Evolutionary conservation across 2,797 vertebrate genomes (phyloP), one percentile per base, ranked within the genome.

Genomic region (Molossus alvarezi): DNA sequence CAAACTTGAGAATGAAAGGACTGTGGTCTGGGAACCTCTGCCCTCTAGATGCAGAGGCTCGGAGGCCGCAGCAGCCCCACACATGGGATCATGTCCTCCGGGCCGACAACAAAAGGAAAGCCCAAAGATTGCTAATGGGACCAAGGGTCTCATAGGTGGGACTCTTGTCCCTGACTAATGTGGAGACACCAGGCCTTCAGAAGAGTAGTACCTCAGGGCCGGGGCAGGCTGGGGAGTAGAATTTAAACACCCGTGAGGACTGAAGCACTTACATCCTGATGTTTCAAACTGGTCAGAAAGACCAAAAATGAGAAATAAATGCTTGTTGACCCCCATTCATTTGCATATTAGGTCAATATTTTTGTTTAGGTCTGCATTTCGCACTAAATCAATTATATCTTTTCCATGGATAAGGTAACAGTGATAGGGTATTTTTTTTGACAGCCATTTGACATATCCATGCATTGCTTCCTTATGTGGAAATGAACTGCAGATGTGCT

Each of bases 401-500:
- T 97, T 97, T 97, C 94, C 77, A 29, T 89, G 67, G 92, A 62
- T 93, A 51, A 83, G 0, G 6, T 93, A 71, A 23, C 23, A 57
- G 29, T 77, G 41, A 76, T 69, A 33, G 81, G 95, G 96, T 65
- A 79, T 97, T 97, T 93, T 73, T 87, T 94, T 90, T 95, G 88
- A 88, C 76, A 95, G 91, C 60, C 94, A 41, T 79, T 97, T 97
- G 96, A 90, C 97, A 96, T 90, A 93, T 94, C 12, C 0, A 2
- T 83, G 15, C 72, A 72, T 82, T 90, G 69, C 83, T 96, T 96
- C 80, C 62, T 96, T 96, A 18, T 64, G 15, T 83, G 87, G 98
- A 98, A 97, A 96, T 92, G 95, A 97, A 86, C 55, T 96, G 83
- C 94, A 97, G 95, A 96, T 98, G 86, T 96, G 97, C 95, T 83